Conservation (phyloP, 2,888 invertebrate genomes). For the Lasioglossum leucozonium region DNA sequence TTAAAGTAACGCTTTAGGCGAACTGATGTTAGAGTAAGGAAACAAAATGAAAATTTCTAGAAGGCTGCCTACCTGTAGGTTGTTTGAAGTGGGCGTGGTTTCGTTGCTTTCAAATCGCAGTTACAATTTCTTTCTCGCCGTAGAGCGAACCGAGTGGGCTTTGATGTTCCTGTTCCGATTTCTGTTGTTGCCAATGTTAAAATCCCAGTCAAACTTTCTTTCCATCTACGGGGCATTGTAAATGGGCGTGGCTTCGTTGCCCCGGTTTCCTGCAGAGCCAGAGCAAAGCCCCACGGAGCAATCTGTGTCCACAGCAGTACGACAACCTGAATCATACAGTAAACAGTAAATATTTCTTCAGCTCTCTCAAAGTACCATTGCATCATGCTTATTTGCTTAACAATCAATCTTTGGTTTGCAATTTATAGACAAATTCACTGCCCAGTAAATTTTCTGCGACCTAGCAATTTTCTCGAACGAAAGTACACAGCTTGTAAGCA, state of each 20-base stretch:
- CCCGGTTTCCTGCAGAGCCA: background rate
- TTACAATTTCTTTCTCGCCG: background rate
- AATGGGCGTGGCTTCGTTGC: no score
- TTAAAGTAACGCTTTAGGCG: background rate
- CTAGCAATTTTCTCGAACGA: background rate
- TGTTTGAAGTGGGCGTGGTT: background rate
- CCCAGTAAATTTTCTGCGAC: background rate
- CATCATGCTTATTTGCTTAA: background rate
- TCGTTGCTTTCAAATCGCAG: background rate
- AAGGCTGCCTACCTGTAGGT: background rate
- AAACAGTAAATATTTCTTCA: no score
- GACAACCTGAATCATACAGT: no score
- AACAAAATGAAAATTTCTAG: background rate
- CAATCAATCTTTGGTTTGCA: background rate
- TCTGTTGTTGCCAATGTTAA: no score
- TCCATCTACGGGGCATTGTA: no score
- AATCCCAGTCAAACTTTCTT: no score
- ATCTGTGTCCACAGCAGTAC: no score
- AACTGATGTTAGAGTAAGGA: background rate
- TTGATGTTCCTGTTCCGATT: background rate
- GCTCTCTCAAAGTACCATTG: background rate
- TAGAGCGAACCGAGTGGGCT: background rate
- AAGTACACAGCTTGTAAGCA: no score
- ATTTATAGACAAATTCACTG: background rate
- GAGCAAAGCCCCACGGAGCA: background rate